Base-by-base conservation (phyloP, 2,113 vertebrate genomes). In the Sigmodon hispidus region DNA sequence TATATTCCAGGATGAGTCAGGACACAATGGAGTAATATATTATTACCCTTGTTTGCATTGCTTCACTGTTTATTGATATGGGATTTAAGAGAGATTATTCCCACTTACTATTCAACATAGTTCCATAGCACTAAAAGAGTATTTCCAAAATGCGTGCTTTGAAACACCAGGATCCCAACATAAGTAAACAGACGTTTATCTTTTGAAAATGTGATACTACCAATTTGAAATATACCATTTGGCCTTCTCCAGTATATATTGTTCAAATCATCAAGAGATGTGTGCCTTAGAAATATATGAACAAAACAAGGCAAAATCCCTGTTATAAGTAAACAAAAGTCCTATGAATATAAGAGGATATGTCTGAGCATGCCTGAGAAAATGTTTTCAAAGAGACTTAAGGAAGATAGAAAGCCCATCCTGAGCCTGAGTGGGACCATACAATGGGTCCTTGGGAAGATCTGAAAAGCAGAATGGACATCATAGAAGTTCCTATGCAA, bases 121-220 rank as follows among this genome's bases (percentile, higher is more conserved):
- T 15, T 90, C 36, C 36, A 24, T n/a, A 48, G 69, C 31, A 5
- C 61, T 73, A 73, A 88, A 79, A 77, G 7, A 67, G 0, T 48
- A 24, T 90, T 87, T 90, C 57, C 52, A 7, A n/a, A 84, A 87
- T 50, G 31, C 43, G 57, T 84, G 87, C 93, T 79, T 29, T 87
- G 17, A 94, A 95, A 90, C 1, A 69, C 31, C 48, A 95, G 75
- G 69, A 92, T 52, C 31, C 63, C 43, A n/a, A 69, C 87, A 79
- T 16, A 90, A 89, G 29, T 59, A 59, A 80, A 59, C 6, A 65
- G 16, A 31, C 40, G 17, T 9, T 95, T 97, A 84, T 83, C 95
- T 55, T 69, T 67, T 36, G 24, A 87, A 92, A 75, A 69, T 73
- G 19, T 73, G 50, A 81, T 36, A 15, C 73, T 69, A 16, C 19